Conservation (phyloP, 2,888 invertebrate species). For the Meloe dianella region DNA sequence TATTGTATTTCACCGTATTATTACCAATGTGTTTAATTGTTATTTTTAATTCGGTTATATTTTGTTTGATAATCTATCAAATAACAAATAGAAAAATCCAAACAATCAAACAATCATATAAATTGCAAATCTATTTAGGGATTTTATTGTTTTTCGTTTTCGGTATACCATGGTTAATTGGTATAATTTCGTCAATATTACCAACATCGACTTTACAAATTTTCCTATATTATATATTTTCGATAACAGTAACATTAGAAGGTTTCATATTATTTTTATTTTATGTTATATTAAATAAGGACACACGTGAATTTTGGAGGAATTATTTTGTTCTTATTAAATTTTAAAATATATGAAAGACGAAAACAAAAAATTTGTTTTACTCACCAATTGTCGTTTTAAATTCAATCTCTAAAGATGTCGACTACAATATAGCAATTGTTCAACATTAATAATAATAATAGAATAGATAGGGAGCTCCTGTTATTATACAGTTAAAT, state of each 20-base stretch:
- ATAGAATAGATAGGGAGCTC: slow-evolving; percentile 19
- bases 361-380: neutral
- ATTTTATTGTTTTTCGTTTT: slow-evolving; percentile 67
- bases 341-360: neutral
- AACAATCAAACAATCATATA: slow-evolving; percentile 58
- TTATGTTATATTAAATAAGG: slow-evolving; percentile 66
- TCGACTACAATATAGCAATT: neutral
- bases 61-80: slow-evolving; percentile 64
- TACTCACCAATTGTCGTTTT: neutral
- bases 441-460: slow-evolving; percentile 1
- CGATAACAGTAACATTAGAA: slow-evolving; percentile 64
- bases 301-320: slow-evolving; percentile 65
- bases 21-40: slow-evolving; percentile 64
- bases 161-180: slow-evolving; percentile 69
- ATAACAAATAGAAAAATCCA: slow-evolving; percentile 52
- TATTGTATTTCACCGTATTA: slow-evolving; percentile 64
- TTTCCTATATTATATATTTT: slow-evolving; percentile 61
- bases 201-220: slow-evolving; percentile 41
- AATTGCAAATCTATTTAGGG: slow-evolving; percentile 65
- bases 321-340: slow-evolving; percentile 40
- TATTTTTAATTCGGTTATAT: slow-evolving; percentile 65
- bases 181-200: slow-evolving; percentile 60
- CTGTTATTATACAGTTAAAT: slow-evolving; percentile 44
- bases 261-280: slow-evolving; percentile 69
- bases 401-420: neutral